phyloP scores from a whole-genome alignment of 2,797 vertebrate genomes.

The Podargus strigoides region DNA sequence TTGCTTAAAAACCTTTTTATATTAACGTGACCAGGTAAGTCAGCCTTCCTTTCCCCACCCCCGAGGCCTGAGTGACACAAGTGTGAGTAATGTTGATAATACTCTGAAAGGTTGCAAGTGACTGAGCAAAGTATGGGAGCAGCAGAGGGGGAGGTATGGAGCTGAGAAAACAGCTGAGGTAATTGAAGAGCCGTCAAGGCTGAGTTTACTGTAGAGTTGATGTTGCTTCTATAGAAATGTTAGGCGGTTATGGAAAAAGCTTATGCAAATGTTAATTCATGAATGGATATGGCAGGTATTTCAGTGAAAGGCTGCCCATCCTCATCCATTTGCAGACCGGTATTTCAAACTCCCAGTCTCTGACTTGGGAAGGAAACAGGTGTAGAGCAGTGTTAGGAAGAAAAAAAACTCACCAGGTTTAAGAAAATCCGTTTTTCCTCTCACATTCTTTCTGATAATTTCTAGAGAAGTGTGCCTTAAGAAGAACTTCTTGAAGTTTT shows the following conservation, averaged over 20 bases:
- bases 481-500: not conserved
- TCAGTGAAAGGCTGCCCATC: not conserved
- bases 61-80: constrained; percentile 21
- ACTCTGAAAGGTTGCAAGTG: not conserved
- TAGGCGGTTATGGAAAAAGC: constrained; percentile 6
- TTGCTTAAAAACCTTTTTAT: not conserved
- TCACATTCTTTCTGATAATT: fast-evolving
- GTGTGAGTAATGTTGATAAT: constrained; percentile 27
- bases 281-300: not conserved
- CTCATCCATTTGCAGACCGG: not conserved
- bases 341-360: not conserved
- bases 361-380: not conserved
- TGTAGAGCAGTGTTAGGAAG: not conserved
- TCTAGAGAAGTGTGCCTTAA: not conserved
- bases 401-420: not conserved
- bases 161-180: not conserved
- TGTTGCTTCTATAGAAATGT: not conserved
- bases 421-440: not conserved
- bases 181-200: not conserved
- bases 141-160: not conserved
- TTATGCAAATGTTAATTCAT: constrained; percentile 1
- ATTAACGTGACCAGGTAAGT: constrained; percentile 4
- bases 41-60: not conserved
- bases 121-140: not conserved
- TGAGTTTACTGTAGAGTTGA: not conserved